Evolutionary conservation across 2,113 vertebrate species (phyloP).

Genomic region (Actenoides lindsayi): DNA sequence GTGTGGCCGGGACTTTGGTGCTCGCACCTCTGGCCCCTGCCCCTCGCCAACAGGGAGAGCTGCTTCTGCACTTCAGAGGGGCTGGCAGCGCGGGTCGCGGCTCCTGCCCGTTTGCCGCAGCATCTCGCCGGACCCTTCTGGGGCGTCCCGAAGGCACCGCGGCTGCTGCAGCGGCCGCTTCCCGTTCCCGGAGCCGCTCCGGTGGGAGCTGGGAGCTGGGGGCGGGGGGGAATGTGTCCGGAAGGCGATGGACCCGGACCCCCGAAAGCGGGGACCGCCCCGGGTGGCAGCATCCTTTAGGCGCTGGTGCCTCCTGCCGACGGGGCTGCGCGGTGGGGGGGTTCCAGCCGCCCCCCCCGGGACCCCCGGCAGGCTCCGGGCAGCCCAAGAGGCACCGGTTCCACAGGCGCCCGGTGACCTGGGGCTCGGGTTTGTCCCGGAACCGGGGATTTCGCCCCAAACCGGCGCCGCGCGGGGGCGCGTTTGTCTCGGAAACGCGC

Average conservation of each 20-base stretch:
- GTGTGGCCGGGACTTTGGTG: not conserved
- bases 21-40: accelerated
- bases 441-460: not conserved
- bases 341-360: not conserved
- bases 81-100: too few relatives aligned
- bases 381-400: not conserved
- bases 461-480: not conserved
- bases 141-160: not conserved
- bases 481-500: not conserved
- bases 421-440: not conserved
- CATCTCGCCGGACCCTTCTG: not conserved
- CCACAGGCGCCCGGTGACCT: too few relatives aligned
- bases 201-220: not conserved
- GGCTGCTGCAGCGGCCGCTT: too few relatives aligned
- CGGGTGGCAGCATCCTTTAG: too few relatives aligned
- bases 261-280: too few relatives aligned
- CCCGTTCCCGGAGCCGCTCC: not conserved
- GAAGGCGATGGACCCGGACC: too few relatives aligned
- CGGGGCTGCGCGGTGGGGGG: not conserved
- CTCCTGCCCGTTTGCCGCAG: too few relatives aligned
- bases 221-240: too few relatives aligned
- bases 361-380: not conserved
- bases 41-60: too few relatives aligned
- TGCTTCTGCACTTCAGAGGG: too few relatives aligned
- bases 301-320: not conserved